Evolutionary conservation across 2,113 vertebrate species (phyloP).

Genomic region (Rhinolophus sinicus): DNA sequence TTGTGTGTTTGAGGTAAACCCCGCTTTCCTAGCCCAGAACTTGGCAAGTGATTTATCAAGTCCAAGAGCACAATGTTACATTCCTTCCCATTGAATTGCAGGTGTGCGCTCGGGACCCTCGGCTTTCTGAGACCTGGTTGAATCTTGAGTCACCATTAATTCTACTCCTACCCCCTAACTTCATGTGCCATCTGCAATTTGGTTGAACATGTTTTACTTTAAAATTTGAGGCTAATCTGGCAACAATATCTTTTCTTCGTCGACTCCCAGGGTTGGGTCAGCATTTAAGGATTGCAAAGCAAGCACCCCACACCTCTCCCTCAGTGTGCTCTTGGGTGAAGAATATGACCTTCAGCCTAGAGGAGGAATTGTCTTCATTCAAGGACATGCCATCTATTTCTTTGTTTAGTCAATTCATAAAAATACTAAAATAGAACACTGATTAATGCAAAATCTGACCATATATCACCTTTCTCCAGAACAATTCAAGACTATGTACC

Average conservation of each 20-base stretch:
- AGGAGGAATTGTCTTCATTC: background rate
- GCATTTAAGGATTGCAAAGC: background rate
- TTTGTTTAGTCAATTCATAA: background rate
- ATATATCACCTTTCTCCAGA: rapidly evolving
- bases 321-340: rapidly evolving
- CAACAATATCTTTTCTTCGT: background rate
- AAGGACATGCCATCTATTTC: background rate
- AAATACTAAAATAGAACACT: background rate
- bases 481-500: rapidly evolving
- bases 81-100: rapidly evolving
- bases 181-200: background rate
- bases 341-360: background rate
- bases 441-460: background rate
- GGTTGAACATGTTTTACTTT: background rate
- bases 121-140: rapidly evolving
- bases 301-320: background rate
- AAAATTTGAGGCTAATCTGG: background rate
- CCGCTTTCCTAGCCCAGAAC: background rate
- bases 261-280: background rate
- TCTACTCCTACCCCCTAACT: too few relatives aligned
- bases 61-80: rapidly evolving
- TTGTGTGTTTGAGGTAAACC: background rate
- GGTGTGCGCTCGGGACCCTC: rapidly evolving
- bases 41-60: rapidly evolving
- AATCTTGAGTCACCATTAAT: background rate